Evolutionary conservation across 1,140 invertebrate species (phyloP), one percentile per base, ranked within the genome.

Genomic region (Steinernema khuongi): DNA sequence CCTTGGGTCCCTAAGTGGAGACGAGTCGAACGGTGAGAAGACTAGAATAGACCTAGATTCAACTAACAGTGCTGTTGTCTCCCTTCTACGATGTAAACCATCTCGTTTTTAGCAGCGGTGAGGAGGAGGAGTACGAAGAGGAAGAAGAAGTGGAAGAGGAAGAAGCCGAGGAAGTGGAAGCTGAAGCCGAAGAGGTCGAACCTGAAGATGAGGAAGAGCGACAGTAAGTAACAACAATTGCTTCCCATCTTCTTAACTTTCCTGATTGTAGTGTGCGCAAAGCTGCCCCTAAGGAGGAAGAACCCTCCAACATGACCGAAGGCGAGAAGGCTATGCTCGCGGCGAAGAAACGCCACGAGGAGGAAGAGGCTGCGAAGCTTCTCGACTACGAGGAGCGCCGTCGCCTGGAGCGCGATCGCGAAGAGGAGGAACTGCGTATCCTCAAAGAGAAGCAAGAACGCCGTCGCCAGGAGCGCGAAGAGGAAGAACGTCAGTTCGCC

Each of bases 271-370:
- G 67, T 7, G 29, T 31, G 4, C 67, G 67, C 81, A 82, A 79
- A 69, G 73, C 78, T 32, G 81, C 74, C 80, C 93, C 94, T 87
- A 95, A 96, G 89, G 91, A 93, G 86, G 90, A 91, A 86, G 91
- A 94, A 81, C 88, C 50, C 26, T 60, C 50, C 7, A 60, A 7
- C 50, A 60, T 96, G 74, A 78, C 75, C 28, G 80, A 81, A 76
- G 81, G 75, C 33, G 80, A 83, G 73, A 76, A 76, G 66, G 80
- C 80, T 14, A 81, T 81, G 78, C 4, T 76, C 70, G 82, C 83
- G 4, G 83, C 81, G 18, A 84, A 84, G 74, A 77, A 77, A 29
- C 79, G 84, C 36, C 81, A 84, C 67, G 82, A 85, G 26, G 79
- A 81, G 18, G 83, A 85, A n/a, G 83, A 84, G 33, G 74, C 70